Evolutionary conservation across 2,888 invertebrate genomes (phyloP), one percentile per base, ranked within the genome.

Genomic region (Pimpla rufipes): DNA sequence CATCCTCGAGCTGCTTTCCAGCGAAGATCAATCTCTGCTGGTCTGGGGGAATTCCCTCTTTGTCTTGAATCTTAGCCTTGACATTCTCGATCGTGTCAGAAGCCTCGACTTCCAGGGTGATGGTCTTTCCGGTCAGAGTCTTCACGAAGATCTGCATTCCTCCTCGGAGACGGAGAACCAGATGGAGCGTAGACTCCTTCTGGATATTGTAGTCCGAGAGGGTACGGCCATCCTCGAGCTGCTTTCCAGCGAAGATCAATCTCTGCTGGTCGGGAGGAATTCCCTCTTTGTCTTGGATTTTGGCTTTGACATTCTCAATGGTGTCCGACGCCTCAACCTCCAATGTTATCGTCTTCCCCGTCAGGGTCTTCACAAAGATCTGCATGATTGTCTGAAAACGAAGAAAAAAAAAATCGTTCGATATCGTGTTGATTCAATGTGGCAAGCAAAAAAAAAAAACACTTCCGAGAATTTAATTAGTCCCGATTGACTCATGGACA

Each of bases 111-210:
- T 62, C 62, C 62, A 62, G 10, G 2, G 62, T 74, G 4, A 87
- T 87, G 0, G 87, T 86, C 16, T 86, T 86, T 0, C 85, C 87
- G 0, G 87, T 87, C 0, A 87, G 35, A 5, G 86, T 86, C 16
- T 86, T 86, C 0, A 86, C 87, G 57, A 85, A 89, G 71, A 89
- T 89, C 87, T 89, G 90, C 90, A 90, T 90, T 67, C 55, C 88
- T 85, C 64, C 81, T 88, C 89, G 59, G 23, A 81, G 82, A 68
- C 13, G 66, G 23, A 64, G 42, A 50, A 45, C 62, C 18, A 62
- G 35, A 37, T 62, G 62, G 1, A 62, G 18, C 1, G 62, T 62
- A 0, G 62, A 62, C 40, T 62, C 62, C 62, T 62, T 62, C 62
- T 62, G 62, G 18, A 62, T 62, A 8, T 62, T 62, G 11, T 62